A percentile compares a stretch with the other conserved stretches of the same genome.
Evolutionary conservation across 2,113 vertebrate genomes (phyloP).

Genomic region (Melanocharis versteri): DNA sequence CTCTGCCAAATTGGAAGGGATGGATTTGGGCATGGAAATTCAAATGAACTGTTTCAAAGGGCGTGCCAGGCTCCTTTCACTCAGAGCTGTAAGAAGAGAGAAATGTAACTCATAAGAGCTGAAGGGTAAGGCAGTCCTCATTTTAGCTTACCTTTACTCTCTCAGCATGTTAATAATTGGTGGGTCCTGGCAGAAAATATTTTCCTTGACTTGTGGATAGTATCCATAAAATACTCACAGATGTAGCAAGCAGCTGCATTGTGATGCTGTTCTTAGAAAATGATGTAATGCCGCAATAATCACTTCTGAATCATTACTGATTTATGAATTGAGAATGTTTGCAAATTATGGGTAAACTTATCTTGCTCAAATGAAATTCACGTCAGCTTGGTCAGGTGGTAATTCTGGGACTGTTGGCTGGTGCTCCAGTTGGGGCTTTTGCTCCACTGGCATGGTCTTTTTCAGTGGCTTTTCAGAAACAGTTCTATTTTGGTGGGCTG

Average conservation of each 20-base stretch:
- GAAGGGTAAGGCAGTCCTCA: background rate
- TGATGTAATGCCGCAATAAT: constrained; percentile 23
- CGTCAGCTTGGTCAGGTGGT: background rate
- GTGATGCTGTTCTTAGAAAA: constrained; percentile 30
- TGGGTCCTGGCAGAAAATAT: background rate
- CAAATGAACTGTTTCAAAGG: background rate
- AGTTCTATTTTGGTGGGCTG: background rate
- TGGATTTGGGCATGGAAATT: background rate
- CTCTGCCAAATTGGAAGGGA: background rate
- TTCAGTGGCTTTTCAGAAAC: background rate
- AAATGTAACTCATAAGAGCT: background rate
- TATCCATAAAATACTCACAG: constrained; percentile 10
- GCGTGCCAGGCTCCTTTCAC: background rate
- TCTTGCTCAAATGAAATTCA: background rate
- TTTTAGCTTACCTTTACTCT: background rate
- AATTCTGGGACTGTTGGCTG: background rate
- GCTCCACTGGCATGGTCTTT: background rate
- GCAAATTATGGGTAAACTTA: background rate
- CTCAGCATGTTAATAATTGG: background rate
- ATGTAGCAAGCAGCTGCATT: constrained; percentile 38
- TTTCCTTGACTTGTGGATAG: constrained; percentile 5
- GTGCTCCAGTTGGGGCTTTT: background rate
- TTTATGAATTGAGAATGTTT: constrained; percentile 44
- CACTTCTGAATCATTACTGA: constrained; percentile 24
- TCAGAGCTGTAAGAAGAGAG: background rate